Evolutionary conservation across 1,140 invertebrate species (phyloP).

Genomic region (Zaprionus kolodkinae): DNA sequence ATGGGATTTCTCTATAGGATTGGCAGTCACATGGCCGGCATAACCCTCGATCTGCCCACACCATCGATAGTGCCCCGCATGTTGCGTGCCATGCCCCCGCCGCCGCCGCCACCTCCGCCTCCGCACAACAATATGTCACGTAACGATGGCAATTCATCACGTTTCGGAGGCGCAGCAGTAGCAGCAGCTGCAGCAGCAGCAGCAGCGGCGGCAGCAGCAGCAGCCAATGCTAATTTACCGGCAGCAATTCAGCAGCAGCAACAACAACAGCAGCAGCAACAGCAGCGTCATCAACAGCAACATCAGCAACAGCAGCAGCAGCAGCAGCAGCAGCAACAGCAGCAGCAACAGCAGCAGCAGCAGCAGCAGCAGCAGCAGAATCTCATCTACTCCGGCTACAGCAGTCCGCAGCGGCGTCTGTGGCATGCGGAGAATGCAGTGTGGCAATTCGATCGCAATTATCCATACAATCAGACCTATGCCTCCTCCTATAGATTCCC

Average conservation of each 20-base stretch:
- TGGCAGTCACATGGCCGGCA: constrained; percentile 58
- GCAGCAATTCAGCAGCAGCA: constrained; percentile 15
- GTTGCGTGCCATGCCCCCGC: constrained; percentile 48
- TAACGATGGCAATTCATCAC: constrained; percentile 20
- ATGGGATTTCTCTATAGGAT: constrained; percentile 70
- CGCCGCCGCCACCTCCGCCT: constrained; percentile 34
- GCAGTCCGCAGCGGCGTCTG: constrained; percentile 59
- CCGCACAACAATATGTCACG: constrained; percentile 16
- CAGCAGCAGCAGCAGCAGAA: constrained; percentile 30
- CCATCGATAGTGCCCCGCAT: constrained; percentile 66
- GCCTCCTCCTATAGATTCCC: constrained; percentile 60
- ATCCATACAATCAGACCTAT: constrained; percentile 68
- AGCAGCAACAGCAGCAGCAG: not conserved
- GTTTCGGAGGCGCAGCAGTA: constrained; percentile 35
- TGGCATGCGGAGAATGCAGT: constrained; percentile 68
- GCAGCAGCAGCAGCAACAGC: constrained; percentile 23
- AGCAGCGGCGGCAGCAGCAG: constrained; percentile 16
- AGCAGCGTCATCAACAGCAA: not conserved
- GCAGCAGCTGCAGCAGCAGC: constrained; percentile 21
- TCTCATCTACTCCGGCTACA: constrained; percentile 52
- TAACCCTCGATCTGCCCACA: constrained; percentile 58
- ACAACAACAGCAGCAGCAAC: not conserved
- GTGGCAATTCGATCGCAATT: constrained; percentile 73
- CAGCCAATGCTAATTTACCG: not conserved
- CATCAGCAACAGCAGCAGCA: constrained; percentile 11